These are phyloP conservation scores for Phoeniculus purpureus DNA, from an alignment of 2,797 vertebrate genomes.

Conservation along the genomic window DNA sequence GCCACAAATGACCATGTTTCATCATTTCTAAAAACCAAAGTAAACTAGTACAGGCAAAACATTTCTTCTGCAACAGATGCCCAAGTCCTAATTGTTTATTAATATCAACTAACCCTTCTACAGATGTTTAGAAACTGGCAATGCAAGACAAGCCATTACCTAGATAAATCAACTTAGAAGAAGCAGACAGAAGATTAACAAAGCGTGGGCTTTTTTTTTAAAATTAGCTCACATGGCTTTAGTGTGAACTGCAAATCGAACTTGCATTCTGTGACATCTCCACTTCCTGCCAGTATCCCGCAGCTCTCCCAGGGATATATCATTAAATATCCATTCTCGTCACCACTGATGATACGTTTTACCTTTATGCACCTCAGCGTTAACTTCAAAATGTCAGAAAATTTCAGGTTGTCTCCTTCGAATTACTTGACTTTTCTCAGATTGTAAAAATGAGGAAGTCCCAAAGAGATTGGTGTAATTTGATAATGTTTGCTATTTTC, in stretches of 20 bases:
- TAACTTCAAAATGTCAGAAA: not conserved
- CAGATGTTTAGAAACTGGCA: not conserved
- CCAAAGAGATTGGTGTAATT: not conserved
- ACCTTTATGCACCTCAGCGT: not conserved
- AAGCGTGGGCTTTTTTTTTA: not conserved
- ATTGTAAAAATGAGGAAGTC: not conserved
- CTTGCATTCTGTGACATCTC: not conserved
- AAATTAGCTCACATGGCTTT: not conserved
- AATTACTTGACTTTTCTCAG: not conserved
- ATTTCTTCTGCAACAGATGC: not conserved
- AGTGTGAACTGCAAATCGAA: not conserved
- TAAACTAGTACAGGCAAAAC: not conserved
- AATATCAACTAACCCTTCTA: not conserved
- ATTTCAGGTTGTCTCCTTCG: not conserved
- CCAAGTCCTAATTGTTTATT: not conserved
- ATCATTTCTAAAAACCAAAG: not conserved
- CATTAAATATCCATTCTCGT: not conserved
- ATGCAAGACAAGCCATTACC: not conserved
- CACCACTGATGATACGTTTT: not conserved
- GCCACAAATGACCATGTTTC: not conserved
- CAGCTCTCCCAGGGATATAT: not conserved
- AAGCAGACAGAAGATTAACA: not conserved
- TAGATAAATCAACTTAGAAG: not conserved
- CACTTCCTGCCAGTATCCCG: accelerated
- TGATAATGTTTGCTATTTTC: not conserved